phyloP scores from a whole-genome alignment of 2,888 invertebrate species.

The Tuberolachnus salignus region DNA sequence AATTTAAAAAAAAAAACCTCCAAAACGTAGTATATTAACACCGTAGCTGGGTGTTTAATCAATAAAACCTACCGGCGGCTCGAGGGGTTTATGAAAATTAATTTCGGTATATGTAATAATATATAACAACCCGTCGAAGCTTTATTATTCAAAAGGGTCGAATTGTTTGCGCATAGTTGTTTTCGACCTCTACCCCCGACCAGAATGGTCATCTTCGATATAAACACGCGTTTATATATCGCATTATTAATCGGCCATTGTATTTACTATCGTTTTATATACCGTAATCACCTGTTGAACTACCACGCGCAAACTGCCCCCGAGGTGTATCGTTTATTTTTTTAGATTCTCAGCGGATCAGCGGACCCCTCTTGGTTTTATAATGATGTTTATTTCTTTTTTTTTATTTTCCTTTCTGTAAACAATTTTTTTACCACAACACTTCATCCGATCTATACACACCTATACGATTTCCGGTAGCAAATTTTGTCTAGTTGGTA shows the following conservation, averaged over 20 bases:
- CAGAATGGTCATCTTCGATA: slow-evolving; percentile 7
- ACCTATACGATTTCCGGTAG: no score
- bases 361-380: no score
- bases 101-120: slow-evolving; percentile 1
- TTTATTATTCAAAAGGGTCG: slow-evolving; percentile 26
- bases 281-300: slow-evolving; percentile 31
- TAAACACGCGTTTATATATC: not conserved
- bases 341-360: no score
- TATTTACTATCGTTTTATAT: slow-evolving; percentile 38
- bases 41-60: slow-evolving; percentile 2
- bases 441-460: no score
- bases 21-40: not conserved
- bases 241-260: slow-evolving; percentile 38
- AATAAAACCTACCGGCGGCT: slow-evolving; percentile 5
- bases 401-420: no score
- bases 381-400: no score
- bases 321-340: no score
- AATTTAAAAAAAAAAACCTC: no score
- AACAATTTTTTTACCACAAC: not conserved
- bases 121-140: slow-evolving; percentile 13
- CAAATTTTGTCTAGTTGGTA: no score
- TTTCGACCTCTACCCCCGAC: not conserved
- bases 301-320: not conserved
- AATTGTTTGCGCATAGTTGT: slow-evolving; percentile 30
- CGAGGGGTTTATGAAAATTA: slow-evolving; percentile 31